Conservation (phyloP, 2,888 invertebrate genomes). For the Suillia variegata region DNA sequence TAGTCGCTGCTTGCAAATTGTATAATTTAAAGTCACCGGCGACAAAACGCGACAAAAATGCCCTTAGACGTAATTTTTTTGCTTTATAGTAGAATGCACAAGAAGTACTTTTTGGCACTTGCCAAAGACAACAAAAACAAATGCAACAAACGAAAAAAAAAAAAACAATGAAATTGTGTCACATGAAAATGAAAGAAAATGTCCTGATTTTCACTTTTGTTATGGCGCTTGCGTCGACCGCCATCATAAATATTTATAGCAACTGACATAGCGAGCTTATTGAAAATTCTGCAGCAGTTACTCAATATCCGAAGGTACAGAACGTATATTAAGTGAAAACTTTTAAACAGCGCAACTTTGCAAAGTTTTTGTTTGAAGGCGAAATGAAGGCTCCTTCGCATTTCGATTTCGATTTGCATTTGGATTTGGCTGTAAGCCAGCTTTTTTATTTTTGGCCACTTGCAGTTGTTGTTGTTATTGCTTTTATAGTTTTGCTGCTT, state of each 20-base stretch:
- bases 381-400: no score
- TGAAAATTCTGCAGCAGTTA: neutral
- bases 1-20: no score
- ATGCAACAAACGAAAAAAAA: neutral
- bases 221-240: slow-evolving; percentile 43
- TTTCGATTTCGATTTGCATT: slow-evolving; percentile 34
- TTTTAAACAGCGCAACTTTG: no score
- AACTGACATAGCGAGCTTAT: neutral
- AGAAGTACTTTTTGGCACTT: neutral
- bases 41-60: no score
- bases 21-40: no score
- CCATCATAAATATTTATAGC: slow-evolving; percentile 33
- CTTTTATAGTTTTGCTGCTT: slow-evolving; percentile 1
- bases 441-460: slow-evolving; percentile 17
- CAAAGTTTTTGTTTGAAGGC: no score
- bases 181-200: neutral
- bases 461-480: neutral
- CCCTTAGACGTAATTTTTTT: no score
- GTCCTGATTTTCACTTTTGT: slow-evolving; percentile 19
- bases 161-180: neutral
- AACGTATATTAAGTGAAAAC: no score
- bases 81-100: no score
- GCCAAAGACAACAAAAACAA: neutral
- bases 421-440: slow-evolving; percentile 42
- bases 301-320: no score